These are phyloP conservation scores for Myotis yumanensis DNA, from an alignment of 2,113 vertebrate species.

Conservation along the genomic window DNA sequence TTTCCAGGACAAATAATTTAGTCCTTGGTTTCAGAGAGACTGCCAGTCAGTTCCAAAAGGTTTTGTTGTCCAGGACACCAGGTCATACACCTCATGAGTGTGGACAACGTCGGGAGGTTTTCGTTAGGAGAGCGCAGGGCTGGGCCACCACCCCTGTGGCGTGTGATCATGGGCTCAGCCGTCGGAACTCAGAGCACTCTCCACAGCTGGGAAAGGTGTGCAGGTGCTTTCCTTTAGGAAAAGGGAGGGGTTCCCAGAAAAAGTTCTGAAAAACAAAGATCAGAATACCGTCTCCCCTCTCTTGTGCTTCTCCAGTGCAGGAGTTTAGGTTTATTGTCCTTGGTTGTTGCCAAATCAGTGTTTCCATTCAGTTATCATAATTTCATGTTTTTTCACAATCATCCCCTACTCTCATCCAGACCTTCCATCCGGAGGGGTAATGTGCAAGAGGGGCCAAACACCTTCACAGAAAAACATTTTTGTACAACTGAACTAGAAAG, in stretches of 20 bases:
- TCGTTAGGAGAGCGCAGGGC: not conserved
- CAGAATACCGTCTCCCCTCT: not conserved
- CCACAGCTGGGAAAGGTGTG: not conserved
- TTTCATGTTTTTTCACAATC: not conserved
- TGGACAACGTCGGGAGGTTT: not conserved
- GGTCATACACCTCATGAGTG: not conserved
- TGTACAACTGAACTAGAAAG: not conserved
- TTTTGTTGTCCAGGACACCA: not conserved
- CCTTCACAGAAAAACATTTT: not conserved
- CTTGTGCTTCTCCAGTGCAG: not conserved
- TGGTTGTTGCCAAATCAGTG: not conserved
- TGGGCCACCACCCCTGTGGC: not conserved
- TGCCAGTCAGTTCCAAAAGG: not conserved
- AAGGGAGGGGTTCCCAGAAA: not conserved
- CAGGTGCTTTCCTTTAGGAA: not conserved
- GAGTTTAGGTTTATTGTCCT: not conserved
- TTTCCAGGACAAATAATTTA: not conserved
- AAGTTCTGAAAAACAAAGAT: not conserved
- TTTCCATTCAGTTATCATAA: not conserved
- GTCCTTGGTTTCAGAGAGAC: not conserved
- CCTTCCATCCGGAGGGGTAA: not conserved
- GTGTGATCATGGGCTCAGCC: not conserved
- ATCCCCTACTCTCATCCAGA: not conserved
- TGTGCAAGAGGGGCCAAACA: not conserved
- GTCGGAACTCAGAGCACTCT: not conserved